Base-by-base conservation (phyloP, 2,797 vertebrate species). In the Oryzias sinensis region DNA sequence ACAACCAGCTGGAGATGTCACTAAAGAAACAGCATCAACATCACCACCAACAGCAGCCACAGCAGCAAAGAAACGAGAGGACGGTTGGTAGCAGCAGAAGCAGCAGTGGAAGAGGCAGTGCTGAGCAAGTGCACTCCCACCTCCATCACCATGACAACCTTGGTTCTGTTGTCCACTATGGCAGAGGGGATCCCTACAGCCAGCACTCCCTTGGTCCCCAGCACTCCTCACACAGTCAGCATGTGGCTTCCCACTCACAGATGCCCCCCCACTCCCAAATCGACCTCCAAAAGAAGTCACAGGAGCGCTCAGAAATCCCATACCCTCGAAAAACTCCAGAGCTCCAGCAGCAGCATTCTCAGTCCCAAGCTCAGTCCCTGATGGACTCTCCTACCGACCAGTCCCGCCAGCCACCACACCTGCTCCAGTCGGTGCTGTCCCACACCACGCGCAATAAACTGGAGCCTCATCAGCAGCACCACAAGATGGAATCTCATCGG, bases 401-500 rank as follows among this genome's bases (percentile, higher is more conserved):
- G 48, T 72, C 94, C 72, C 81, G 17, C 67, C 90, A 92, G 51
- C 79, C 90, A 0, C 65, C 94, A 27, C 83, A 53, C 74, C 85
- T 93, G 44, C 90, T 97, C 9, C 95, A 95, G 68, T 96, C 96
- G 0, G 96, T 96, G 57, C 90, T 97, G 17, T 95, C 94, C 14
- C 96, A 96, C 29, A 93, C 95, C 6, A 87, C 92, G 13, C 88
- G 90, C 42, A 91, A 87, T 81, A 92, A 93, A 22, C 71, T 89
- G 43, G 88, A 91, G 55, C 79, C 85, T 4, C 87, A 88, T 51
- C 14, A 78, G 79, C 87, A 87, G 62, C 89, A 87, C 62, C 86
- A 89, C 45, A 83, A 84, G 59, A 85, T 88, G 74, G 89, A 91
- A 18, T 72, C 87, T 17, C 90, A 86, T 17, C 84, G 78, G 47